Conservation (phyloP, 2,113 vertebrate species). For the Pteruthius melanotis region DNA sequence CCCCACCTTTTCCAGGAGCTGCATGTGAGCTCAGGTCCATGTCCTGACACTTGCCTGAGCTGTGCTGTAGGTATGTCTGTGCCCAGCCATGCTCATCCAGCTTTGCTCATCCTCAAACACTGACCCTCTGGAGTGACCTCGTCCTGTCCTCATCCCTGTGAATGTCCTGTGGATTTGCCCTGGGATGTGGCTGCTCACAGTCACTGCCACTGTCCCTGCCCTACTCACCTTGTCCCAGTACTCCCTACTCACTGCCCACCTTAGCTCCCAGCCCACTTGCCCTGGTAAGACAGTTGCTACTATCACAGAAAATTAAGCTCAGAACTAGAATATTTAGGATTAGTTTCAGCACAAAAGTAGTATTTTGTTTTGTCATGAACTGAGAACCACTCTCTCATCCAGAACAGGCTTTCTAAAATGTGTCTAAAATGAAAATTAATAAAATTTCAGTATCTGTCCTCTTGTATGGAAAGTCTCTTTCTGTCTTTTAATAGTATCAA, state of each 20-base stretch:
- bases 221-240: fast-evolving
- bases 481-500: not conserved
- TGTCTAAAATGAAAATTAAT: not conserved
- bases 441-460: not conserved
- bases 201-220: not conserved
- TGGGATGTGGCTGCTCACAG: not conserved
- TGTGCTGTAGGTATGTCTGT: not conserved
- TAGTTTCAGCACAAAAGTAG: not conserved
- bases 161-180: not conserved
- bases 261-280: not conserved
- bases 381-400: not conserved
- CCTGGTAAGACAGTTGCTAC: not conserved
- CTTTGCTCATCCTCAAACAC: not conserved
- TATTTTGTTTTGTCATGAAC: not conserved
- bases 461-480: not conserved
- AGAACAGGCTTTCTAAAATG: not conserved
- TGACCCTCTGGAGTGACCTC: fast-evolving
- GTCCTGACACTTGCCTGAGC: not conserved
- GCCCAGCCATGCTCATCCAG: not conserved
- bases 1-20: not conserved
- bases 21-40: not conserved
- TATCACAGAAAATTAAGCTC: not conserved
- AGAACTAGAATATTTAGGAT: not conserved
- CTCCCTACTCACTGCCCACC: not conserved
- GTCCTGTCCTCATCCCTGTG: not conserved